A percentile compares a stretch with the other conserved stretches of the same genome.
These are phyloP conservation scores for Drosophila pseudoananassae DNA, from an alignment of 1,140 invertebrate species.

Conservation along the genomic window DNA sequence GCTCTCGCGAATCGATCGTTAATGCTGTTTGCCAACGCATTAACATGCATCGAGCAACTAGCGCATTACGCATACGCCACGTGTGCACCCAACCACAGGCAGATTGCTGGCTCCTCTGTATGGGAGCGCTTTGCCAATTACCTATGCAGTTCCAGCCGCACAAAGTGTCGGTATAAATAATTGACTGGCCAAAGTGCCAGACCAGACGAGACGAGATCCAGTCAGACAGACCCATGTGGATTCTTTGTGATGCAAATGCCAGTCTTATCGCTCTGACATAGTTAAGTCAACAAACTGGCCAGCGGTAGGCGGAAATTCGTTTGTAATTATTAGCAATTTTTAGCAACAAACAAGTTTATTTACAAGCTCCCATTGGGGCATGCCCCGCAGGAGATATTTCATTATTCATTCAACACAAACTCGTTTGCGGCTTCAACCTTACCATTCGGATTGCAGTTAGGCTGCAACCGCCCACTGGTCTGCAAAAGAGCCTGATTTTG, in stretches of 20 bases:
- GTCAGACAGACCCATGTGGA: background rate
- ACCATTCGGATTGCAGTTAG: constrained; percentile 43
- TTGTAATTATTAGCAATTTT: constrained; percentile 66
- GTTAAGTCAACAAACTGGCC: constrained; percentile 56
- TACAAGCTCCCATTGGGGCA: constrained; percentile 23
- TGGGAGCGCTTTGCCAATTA: constrained; percentile 54
- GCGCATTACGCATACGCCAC: constrained; percentile 69
- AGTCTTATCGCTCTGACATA: constrained; percentile 72
- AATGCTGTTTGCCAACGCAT: constrained; percentile 75
- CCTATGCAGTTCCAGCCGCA: constrained; percentile 55
- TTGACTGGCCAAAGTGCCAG: constrained; percentile 67
- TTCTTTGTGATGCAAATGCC: constrained; percentile 69
- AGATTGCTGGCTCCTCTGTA: constrained; percentile 4
- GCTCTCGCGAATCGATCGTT: constrained; percentile 23
- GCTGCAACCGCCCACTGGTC: constrained; percentile 45
- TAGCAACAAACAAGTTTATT: constrained; percentile 64
- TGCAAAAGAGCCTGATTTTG: constrained; percentile 17
- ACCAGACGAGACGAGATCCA: constrained; percentile 53
- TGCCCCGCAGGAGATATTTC: constrained; percentile 14
- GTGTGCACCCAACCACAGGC: constrained; percentile 42
- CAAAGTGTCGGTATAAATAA: constrained; percentile 77
- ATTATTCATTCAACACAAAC: constrained; percentile 35
- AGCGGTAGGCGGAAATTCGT: constrained; percentile 66
- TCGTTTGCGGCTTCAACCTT: constrained; percentile 39
- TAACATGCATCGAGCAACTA: constrained; percentile 52